Conservation (phyloP, 2,888 invertebrate species). For the Volucella inflata region DNA sequence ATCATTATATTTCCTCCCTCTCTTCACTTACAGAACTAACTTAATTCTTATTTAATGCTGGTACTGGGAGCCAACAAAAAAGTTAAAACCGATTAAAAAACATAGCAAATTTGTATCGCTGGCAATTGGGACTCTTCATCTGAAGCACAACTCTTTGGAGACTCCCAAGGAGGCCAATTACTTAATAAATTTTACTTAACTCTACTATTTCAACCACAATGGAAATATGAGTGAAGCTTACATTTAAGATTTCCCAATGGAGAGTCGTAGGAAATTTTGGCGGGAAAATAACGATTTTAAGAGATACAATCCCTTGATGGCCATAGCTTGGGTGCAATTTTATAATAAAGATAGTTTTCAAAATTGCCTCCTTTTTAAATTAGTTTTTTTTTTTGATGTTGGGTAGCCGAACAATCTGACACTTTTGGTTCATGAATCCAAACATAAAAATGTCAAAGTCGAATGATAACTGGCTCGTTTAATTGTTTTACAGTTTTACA, state of each 20-base stretch:
- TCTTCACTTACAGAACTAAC: constrained; percentile 26
- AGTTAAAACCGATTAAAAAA: constrained; percentile 37
- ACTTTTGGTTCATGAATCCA: no score
- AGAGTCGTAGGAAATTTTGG: not conserved
- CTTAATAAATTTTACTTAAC: constrained; percentile 47
- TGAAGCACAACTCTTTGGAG: constrained; percentile 6
- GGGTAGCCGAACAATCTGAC: constrained; percentile 22
- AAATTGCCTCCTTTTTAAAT: constrained; percentile 59
- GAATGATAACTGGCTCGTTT: no score
- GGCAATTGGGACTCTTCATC: not conserved
- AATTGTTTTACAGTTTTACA: no score
- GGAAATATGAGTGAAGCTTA: no score
- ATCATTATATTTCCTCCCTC: constrained; percentile 6
- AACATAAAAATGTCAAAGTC: no score
- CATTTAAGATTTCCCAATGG: constrained; percentile 5
- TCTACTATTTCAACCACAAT: no score
- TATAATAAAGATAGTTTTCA: constrained; percentile 64
- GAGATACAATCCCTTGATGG: constrained; percentile 23
- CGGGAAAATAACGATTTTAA: constrained; percentile 45
- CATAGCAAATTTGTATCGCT: constrained; percentile 27
- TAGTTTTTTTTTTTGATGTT: constrained; percentile 53
- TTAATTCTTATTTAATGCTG: constrained; percentile 59
- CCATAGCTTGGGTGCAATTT: constrained; percentile 47
- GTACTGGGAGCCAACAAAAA: constrained; percentile 29
- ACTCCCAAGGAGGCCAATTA: not conserved